Conservation (phyloP, 2,888 invertebrate genomes). For the Schrankia costaestrigalis region DNA sequence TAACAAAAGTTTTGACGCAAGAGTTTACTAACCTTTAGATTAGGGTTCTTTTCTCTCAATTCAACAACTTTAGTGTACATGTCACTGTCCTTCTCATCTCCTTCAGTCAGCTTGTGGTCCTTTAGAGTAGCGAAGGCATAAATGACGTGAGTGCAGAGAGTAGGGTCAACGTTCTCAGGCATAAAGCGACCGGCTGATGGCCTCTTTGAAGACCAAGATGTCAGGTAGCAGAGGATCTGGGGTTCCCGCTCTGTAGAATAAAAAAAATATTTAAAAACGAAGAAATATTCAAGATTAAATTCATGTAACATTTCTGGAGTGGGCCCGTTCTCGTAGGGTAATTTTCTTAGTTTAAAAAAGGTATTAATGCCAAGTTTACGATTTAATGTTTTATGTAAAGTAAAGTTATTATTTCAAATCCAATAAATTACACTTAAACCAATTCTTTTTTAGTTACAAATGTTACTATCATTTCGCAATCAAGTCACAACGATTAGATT, state of each 20-base stretch:
- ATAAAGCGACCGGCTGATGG: conserved; percentile 93
- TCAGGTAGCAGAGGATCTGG: conserved; percentile 96
- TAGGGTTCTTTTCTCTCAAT: conserved; percentile 92
- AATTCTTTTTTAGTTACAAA: background rate
- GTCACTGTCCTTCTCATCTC: conserved; percentile 89
- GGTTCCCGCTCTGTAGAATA: conserved; percentile 86
- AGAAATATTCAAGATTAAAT: too few species aligned
- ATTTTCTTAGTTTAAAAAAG: too few species aligned
- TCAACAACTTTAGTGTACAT: conserved; percentile 93
- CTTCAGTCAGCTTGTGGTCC: conserved; percentile 90
- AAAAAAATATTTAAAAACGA: conserved; percentile 2
- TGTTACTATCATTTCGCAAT: too few species aligned
- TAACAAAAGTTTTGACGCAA: too few species aligned
- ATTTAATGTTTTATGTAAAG: too few species aligned
- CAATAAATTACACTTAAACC: background rate
- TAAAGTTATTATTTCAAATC: too few species aligned
- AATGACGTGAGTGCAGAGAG: conserved; percentile 95
- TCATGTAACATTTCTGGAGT: too few species aligned
- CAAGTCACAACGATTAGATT: too few species aligned
- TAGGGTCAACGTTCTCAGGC: conserved; percentile 93
- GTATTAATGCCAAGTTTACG: too few species aligned
- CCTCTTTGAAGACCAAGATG: conserved; percentile 97
- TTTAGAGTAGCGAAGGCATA: conserved; percentile 96
- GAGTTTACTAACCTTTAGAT: conserved; percentile 84
- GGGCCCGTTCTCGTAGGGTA: too few species aligned